These are phyloP conservation scores for Leucophenga varia DNA, from an alignment of 1,140 invertebrate species.

Conservation along the genomic window DNA sequence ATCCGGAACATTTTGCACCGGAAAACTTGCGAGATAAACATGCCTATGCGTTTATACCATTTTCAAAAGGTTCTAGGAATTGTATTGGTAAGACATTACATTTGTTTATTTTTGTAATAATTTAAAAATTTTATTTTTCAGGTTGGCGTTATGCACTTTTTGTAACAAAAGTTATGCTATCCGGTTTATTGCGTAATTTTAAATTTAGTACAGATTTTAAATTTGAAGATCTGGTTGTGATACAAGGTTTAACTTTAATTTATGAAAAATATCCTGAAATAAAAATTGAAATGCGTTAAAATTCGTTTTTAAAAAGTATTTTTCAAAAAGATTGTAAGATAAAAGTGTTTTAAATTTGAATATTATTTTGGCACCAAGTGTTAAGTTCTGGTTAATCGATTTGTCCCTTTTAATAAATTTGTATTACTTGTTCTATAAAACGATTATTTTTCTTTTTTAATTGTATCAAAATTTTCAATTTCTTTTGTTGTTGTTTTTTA, in stretches of 20 bases:
- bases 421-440: not conserved
- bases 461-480: no score
- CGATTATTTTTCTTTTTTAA: not conserved
- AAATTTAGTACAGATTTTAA: not conserved
- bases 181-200: not conserved
- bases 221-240: not conserved
- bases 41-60: slow-evolving; percentile 1
- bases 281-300: no score
- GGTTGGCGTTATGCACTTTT: not conserved
- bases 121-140: not conserved
- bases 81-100: slow-evolving; percentile 7
- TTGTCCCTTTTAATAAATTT: not conserved
- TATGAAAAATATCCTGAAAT: no score
- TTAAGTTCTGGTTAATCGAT: not conserved
- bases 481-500: no score
- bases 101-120: no score
- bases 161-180: not conserved
- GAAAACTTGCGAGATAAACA: not conserved
- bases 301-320: no score
- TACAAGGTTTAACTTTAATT: no score
- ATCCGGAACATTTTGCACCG: slow-evolving; percentile 6
- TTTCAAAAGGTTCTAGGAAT: slow-evolving; percentile 1
- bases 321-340: no score
- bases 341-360: no score
- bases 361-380: no score